Base-by-base conservation (phyloP, 2,113 vertebrate species). In the Calidris pugnax region DNA sequence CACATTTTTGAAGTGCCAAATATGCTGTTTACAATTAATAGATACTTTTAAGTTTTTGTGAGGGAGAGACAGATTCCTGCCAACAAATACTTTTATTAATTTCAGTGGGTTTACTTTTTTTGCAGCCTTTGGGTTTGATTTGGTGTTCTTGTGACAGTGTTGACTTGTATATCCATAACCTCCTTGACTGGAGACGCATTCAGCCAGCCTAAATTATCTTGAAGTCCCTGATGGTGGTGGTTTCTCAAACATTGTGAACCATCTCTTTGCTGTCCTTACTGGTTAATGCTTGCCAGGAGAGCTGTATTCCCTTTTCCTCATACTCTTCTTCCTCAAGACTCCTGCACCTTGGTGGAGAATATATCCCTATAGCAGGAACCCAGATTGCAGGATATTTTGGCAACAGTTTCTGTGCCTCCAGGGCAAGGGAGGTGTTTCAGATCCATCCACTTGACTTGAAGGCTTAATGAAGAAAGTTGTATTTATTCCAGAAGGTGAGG, bases 351-450 rank as follows among this genome's bases (percentile, higher is more conserved):
- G 5, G 4, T 78, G 64, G 21, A 27, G 21, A 82, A 18, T 41
- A 39, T 12, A 33, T 5, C 4, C 4, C 37, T 39, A 0, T 2
- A 12, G 30, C 3, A 39, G 27, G 14, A 83, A 32, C 15, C 13
- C 12, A 37, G 32, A 7, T 8, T 71, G 13, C 33, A 23, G 23
- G 28, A 14, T 39, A 7, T 5, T 62, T 77, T 23, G 32, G 76
- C 53, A 63, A 3, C 8, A 24, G 47, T 23, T 62, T 17, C 35
- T 62, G 6, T 57, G 16, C 10, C n/a, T 37, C 8, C n/a, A n/a
- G 16, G 14, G 16, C 30, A 39, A 45, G 12, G 27, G 21, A 57
- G 9, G 47, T 13, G 10, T 79, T 69, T 64, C 5, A 12, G 26
- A 30, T 45, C 69, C 10, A 69, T 17, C 14, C 12, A 4, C 33